Base-by-base conservation (phyloP, 2,888 invertebrate genomes). In the Shargacucullia verbasci region DNA sequence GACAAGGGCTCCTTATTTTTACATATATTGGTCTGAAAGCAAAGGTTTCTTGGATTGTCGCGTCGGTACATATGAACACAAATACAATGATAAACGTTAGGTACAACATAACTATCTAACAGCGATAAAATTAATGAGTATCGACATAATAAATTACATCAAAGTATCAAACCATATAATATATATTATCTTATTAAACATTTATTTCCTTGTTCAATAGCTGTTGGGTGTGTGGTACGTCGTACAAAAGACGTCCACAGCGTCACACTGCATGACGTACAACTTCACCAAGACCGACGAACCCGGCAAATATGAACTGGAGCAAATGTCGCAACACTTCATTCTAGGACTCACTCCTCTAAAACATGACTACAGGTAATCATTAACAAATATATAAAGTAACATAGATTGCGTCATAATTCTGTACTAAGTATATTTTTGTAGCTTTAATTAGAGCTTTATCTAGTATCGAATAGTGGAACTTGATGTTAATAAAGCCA, bases 141-240 rank as follows among this genome's bases (percentile, higher is more conserved):
- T 20, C 20, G 20, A 20, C 20, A 4, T 20, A 20, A 20, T 20
- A 20, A 20, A 20, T 20, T n/a, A n/a, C n/a, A 20, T 4, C 20
- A 3, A 20, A 20, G 20, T 20, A 20, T 20, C 29, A 29, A 9
- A 8, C 29, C 7, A 1, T 29, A 9, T 29, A 4, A 29, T 9
- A 33, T 35, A 35, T 20, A 6, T 9, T 14, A 29, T 14, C 7
- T 43, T 3, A 14, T 14, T 13, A 13, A 40, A 34, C 10, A 8
- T 4, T 15, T 37, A 34, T 35, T 45, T 13, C 1, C 35, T 7
- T 54, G 1, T 2, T 31, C 59, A 27, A 34, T 88, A 97, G 97
- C 95, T 97, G 87, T 87, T 97, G 57, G 97, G 97, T 0, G 87
- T 96, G 12, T 98, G 97, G 97, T 97, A 96, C 86, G 97, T 96